phyloP scores from a whole-genome alignment of 2,888 invertebrate genomes.

The Meganola albula region DNA sequence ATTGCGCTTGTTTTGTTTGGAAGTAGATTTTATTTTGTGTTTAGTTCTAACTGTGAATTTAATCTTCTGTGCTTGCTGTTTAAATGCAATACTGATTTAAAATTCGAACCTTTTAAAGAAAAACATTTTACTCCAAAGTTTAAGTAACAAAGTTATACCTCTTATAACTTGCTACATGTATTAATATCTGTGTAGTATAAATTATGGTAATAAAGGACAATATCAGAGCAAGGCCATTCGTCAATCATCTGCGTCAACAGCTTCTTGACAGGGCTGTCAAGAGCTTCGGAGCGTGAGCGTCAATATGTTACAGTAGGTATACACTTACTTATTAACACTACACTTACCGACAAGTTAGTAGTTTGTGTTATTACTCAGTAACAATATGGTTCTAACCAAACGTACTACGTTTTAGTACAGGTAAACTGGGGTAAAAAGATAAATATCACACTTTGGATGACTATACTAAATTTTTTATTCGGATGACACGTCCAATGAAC shows the following conservation, averaged over 20 bases:
- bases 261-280: constrained; percentile 36
- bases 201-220: constrained; percentile 15
- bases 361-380: too few species aligned
- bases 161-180: too few species aligned
- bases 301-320: constrained; percentile 30
- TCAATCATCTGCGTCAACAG: constrained; percentile 36
- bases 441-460: too few species aligned
- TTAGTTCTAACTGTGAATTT: constrained; percentile 25
- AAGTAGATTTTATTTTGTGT: constrained; percentile 28
- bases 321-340: neutral
- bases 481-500: too few species aligned
- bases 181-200: too few species aligned
- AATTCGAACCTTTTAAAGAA: neutral
- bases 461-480: too few species aligned
- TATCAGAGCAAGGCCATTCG: constrained; percentile 30
- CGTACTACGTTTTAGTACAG: too few species aligned
- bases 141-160: too few species aligned
- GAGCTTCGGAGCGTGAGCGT: constrained; percentile 32
- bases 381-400: too few species aligned
- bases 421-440: too few species aligned
- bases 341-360: too few species aligned
- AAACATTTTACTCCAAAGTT: too few species aligned
- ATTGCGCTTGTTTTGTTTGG: constrained; percentile 28
- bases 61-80: constrained; percentile 14
- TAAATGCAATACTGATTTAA: neutral